Percentiles rank a stretch among this genome's conserved stretches.
Conservation (phyloP, 2,113 vertebrate species). For the Riparia riparia region DNA sequence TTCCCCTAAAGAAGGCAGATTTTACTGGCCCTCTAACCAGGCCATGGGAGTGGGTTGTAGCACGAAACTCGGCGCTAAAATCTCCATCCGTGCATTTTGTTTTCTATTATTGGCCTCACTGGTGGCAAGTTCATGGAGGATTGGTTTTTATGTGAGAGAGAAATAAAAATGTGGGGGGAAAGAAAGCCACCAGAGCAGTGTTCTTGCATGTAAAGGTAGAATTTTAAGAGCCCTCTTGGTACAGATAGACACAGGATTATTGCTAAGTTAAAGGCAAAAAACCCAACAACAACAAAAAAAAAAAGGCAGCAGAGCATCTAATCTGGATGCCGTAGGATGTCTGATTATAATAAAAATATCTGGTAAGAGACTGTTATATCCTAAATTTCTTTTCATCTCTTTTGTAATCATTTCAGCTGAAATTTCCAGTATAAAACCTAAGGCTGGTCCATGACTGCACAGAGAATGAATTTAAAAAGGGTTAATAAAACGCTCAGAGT, state of each 20-base stretch:
- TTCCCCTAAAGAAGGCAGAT: not conserved
- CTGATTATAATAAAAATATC: not conserved
- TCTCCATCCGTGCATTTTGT: not conserved
- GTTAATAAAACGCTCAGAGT: not conserved
- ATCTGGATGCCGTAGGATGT: not conserved
- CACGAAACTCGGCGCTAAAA: not conserved
- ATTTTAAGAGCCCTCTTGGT: not conserved
- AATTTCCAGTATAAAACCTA: not conserved
- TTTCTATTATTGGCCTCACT: not conserved
- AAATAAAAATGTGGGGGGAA: not conserved
- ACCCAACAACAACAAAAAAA: too few species aligned
- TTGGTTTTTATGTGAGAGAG: not conserved
- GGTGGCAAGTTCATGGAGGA: not conserved
- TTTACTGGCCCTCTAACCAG: not conserved
- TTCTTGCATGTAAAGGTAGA: not conserved
- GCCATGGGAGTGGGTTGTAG: not conserved
- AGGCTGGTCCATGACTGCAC: not conserved
- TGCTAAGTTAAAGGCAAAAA: not conserved
- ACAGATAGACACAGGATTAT: not conserved
- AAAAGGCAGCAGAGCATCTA: not conserved
- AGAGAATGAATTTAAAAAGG: not conserved
- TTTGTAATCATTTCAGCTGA: not conserved
- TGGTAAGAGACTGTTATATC: not conserved
- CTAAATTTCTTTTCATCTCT: not conserved
- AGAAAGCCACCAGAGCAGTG: fast-evolving